Conservation (phyloP, 2,797 vertebrate genomes). For the Xenops minutus region DNA sequence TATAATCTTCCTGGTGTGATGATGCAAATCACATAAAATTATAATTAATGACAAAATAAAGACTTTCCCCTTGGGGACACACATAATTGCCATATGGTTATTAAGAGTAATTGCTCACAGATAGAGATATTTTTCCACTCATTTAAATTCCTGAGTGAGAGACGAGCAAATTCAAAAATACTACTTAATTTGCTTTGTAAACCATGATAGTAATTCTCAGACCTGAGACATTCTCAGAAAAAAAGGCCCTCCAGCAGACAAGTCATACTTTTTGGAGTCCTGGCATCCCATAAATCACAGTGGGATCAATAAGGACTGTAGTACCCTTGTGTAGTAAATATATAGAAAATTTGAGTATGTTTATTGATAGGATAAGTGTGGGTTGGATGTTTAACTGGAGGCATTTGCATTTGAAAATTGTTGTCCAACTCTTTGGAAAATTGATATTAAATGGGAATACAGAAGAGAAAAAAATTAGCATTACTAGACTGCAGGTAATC, state of each 20-base stretch:
- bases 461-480: background rate
- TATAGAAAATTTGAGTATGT: background rate
- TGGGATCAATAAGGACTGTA: background rate
- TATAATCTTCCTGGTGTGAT: conserved; percentile 21
- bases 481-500: background rate
- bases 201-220: background rate
- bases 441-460: background rate
- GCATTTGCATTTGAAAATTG: background rate
- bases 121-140: background rate
- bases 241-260: background rate
- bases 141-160: conserved; percentile 45
- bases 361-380: background rate
- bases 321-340: background rate
- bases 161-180: background rate
- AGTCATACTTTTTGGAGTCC: background rate
- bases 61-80: conserved; percentile 19
- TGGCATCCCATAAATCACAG: background rate
- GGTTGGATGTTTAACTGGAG: background rate
- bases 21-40: conserved; percentile 57
- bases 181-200: background rate
- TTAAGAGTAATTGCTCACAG: conserved; percentile 54
- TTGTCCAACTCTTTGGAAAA: background rate
- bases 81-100: conserved; percentile 55
- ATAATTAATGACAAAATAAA: conserved; percentile 65
- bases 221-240: background rate